Evolutionary conservation across 2,888 invertebrate genomes (phyloP).

Genomic region (Drosophila niveifrons): DNA sequence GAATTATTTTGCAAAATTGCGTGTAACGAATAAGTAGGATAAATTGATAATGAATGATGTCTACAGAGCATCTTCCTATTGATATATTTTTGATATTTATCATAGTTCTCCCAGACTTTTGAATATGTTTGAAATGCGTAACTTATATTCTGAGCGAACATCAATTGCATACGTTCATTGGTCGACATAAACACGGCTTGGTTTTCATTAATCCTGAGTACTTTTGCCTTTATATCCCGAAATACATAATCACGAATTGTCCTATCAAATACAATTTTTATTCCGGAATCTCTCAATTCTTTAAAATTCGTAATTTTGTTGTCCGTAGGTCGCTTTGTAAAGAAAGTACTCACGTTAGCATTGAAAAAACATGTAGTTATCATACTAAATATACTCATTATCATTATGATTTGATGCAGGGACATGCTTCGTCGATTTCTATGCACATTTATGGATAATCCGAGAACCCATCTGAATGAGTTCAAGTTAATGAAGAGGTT

Average conservation of each 20-base stretch:
- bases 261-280: not conserved
- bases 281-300: not conserved
- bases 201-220: not conserved
- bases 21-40: too few relatives aligned
- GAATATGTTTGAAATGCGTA: not conserved
- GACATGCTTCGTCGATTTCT: not conserved
- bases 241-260: not conserved
- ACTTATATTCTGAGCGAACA: not conserved
- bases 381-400: slow-evolving; percentile 12
- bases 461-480: not conserved
- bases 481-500: not conserved
- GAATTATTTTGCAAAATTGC: slow-evolving; percentile 19
- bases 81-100: slow-evolving; percentile 2
- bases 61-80: slow-evolving; percentile 4
- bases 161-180: not conserved
- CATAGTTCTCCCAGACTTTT: not conserved
- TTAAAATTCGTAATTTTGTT: not conserved
- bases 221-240: not conserved
- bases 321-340: slow-evolving; percentile 8
- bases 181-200: not conserved
- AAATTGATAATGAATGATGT: not conserved
- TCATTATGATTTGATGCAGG: slow-evolving; percentile 2
- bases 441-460: not conserved
- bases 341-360: slow-evolving; percentile 12
- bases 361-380: slow-evolving; percentile 20